These are phyloP conservation scores for Microcebus griseorufus DNA, from an alignment of 2,113 vertebrate species.

Conservation along the genomic window DNA sequence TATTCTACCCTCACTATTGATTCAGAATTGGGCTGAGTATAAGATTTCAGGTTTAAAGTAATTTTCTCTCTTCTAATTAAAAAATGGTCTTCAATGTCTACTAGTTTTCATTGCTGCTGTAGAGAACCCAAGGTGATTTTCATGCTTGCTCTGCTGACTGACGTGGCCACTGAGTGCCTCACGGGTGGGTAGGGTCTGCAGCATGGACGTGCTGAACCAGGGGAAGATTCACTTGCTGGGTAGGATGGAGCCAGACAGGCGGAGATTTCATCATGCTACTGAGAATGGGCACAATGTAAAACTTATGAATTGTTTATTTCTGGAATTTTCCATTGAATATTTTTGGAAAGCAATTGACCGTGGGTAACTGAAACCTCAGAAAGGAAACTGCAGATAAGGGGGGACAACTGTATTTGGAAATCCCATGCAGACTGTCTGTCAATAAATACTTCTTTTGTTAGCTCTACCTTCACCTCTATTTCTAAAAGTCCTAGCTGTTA, in stretches of 20 bases:
- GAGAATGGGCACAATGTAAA: neutral
- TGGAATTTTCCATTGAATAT: neutral
- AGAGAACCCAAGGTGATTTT: neutral
- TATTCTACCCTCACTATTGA: neutral
- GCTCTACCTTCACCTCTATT: neutral
- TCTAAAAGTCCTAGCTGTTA: neutral
- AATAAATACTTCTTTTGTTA: neutral
- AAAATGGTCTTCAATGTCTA: neutral
- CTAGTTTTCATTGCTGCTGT: neutral
- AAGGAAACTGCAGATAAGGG: neutral
- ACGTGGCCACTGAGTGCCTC: neutral
- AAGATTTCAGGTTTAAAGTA: neutral
- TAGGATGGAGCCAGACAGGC: neutral
- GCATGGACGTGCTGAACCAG: neutral
- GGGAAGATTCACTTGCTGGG: neutral
- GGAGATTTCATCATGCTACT: neutral
- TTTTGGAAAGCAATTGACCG: neutral
- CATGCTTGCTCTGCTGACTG: neutral
- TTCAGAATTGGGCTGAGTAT: neutral
- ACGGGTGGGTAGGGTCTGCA: neutral
- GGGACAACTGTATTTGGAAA: neutral
- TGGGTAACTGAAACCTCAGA: neutral
- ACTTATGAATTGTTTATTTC: neutral
- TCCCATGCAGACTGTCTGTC: neutral
- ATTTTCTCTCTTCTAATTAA: neutral